phyloP scores from a whole-genome alignment of 64 coral and sea anemone genomes.

The Montipora foliosa region DNA sequence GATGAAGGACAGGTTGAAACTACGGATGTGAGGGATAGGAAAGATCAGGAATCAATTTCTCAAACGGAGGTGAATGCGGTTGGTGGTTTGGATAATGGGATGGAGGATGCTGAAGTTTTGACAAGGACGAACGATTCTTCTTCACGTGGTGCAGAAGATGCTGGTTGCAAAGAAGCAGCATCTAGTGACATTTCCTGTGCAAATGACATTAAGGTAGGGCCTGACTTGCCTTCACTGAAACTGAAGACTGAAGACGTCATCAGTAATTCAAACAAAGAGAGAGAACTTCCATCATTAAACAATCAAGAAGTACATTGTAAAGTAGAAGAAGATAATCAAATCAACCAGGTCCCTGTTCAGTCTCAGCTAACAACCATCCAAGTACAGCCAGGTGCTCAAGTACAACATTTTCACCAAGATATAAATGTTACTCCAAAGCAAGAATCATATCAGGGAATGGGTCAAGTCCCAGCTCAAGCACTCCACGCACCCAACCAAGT shows the following conservation, averaged over 20 bases:
- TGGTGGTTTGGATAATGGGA: not conserved
- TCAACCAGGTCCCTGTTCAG: not conserved
- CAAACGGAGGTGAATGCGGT: constrained; percentile 22
- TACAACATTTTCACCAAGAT: not conserved
- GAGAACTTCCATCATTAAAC: not conserved
- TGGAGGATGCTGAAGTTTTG: not conserved
- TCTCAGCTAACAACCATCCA: not conserved
- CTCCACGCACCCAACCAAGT: constrained; percentile 9
- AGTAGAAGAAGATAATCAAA: not conserved
- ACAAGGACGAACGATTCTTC: not conserved
- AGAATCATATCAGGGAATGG: not conserved
- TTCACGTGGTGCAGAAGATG: not conserved
- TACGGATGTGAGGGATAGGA: not conserved
- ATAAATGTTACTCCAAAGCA: not conserved
- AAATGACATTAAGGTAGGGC: not conserved
- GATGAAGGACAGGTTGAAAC: not conserved
- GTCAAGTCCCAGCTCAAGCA: not conserved
- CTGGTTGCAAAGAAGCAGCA: constrained; percentile 14
- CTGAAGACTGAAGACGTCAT: not conserved
- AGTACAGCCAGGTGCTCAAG: not conserved
- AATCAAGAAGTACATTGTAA: not conserved
- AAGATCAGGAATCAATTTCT: not conserved
- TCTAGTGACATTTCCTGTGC: not conserved
- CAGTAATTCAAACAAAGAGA: not conserved
- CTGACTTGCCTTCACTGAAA: not conserved